Conservation (phyloP, 1,140 invertebrate genomes). For the Plodia interpunctella region DNA sequence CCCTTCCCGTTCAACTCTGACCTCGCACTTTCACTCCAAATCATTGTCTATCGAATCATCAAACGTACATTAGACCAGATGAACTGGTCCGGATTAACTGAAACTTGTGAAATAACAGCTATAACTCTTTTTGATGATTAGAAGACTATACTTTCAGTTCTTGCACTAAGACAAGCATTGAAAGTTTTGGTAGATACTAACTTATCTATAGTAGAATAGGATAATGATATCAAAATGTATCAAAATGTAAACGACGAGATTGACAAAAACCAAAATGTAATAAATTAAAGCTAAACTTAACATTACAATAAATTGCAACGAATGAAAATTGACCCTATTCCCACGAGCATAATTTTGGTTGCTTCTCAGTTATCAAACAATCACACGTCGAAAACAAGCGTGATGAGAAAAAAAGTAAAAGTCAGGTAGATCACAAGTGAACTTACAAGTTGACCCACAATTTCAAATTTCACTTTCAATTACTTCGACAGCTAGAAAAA, state of each 20-base stretch:
- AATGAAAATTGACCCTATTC: not conserved
- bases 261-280: no score
- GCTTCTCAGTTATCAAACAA: not conserved
- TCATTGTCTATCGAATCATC: slow-evolving; percentile 10
- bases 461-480: slow-evolving; percentile 23
- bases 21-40: slow-evolving; percentile 12
- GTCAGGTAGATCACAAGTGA: slow-evolving; percentile 8
- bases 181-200: no score
- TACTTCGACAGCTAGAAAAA: slow-evolving; percentile 23
- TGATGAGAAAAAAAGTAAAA: slow-evolving; percentile 14
- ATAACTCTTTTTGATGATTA: no score
- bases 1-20: slow-evolving; percentile 3
- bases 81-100: no score
- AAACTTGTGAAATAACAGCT: no score
- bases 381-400: not conserved
- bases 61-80: not conserved
- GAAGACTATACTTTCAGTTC: no score
- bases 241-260: no score
- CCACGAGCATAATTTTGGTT: not conserved
- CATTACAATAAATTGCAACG: not conserved
- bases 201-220: no score
- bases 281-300: not conserved
- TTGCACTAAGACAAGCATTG: no score
- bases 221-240: no score
- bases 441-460: slow-evolving; percentile 16